phyloP scores from a whole-genome alignment of 2,888 invertebrate genomes.

The Trichacis sp. region DNA sequence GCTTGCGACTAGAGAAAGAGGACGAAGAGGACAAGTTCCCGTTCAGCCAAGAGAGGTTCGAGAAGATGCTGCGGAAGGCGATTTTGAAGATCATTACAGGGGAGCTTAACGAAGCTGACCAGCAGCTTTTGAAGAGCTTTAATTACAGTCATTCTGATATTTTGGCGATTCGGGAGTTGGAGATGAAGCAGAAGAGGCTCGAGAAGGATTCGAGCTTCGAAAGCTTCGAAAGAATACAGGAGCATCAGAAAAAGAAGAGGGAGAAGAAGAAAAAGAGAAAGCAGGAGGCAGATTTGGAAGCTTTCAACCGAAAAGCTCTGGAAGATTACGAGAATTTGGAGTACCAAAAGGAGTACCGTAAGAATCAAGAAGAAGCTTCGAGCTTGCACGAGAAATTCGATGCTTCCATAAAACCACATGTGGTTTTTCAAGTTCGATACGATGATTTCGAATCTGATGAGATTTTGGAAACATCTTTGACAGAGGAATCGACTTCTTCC shows the following conservation, averaged over 20 bases:
- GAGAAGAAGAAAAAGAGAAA: constrained; percentile 18
- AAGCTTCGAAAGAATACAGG: neutral
- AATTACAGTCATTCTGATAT: constrained; percentile 63
- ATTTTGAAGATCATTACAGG: constrained; percentile 64
- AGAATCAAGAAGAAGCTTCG: constrained; percentile 6
- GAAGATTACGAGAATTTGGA: constrained; percentile 61
- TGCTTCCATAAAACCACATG: constrained; percentile 58
- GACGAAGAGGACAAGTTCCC: constrained; percentile 43
- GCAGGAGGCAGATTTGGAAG: constrained; percentile 50
- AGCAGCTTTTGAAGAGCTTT: constrained; percentile 58
- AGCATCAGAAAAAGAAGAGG: constrained; percentile 13
- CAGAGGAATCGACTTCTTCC: constrained; percentile 46
- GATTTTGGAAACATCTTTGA: constrained; percentile 40
- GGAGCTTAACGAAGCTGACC: constrained; percentile 58
- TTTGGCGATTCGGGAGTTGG: constrained; percentile 57
- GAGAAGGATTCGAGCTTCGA: neutral
- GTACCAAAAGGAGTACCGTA: constrained; percentile 30
- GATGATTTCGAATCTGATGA: constrained; percentile 62
- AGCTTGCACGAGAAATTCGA: constrained; percentile 50
- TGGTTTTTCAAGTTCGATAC: constrained; percentile 63
- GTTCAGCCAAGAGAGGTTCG: constrained; percentile 55
- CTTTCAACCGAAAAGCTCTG: constrained; percentile 61
- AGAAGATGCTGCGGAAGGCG: constrained; percentile 64
- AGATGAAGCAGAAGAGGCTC: constrained; percentile 44
- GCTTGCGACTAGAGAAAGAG: constrained; percentile 15